Evolutionary conservation across 2,113 vertebrate genomes (phyloP), one percentile per base, ranked within the genome.

Genomic region (Sinosuthora webbiana): DNA sequence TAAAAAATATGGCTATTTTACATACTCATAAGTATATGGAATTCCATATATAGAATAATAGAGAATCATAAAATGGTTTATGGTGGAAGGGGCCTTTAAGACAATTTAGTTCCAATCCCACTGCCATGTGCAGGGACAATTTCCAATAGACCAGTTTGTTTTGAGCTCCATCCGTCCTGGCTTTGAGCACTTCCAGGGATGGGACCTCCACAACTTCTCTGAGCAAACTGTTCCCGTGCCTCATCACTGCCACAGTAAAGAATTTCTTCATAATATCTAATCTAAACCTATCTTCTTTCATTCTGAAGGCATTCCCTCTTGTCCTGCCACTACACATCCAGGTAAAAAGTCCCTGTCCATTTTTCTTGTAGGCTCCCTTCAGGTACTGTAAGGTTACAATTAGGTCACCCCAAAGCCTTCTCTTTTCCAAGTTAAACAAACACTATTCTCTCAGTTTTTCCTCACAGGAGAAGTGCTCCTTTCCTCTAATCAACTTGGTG

Each of bases 51-150:
- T 19, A 6, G 22, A 42, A 49, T 42, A 56, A 50, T 10, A 37
- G 19, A 25, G 20, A 49, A 56, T 41, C 25, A 15, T 16, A 47
- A 24, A n/a, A 41, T 10, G 7, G 6, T 31, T 79, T 49, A 31
- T 0, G 0, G 11, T 22, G 1, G 7, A 71, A 71, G 5, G 16
- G 41, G 30, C 21, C 11, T n/a, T 63, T 47, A 47, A 56, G 7
- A 71, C 9, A 15, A 19, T 21, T 42, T 42, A 22, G 9, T 35
- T 80, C 11, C 17, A 56, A 22, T 3, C 3, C 14, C 25, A 45
- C 42, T 49, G 5, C 25, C 14, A 22, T 8, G 21, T 25, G 6
- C 49, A 41, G 41, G 16, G n/a, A 15, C 13, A 63, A 63, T 55
- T 56, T 80, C 14, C 17, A 47, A 23, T 22, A 13, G 25, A 79